phyloP scores from a whole-genome alignment of 2,888 invertebrate genomes.

The Drosophila austrosaltans region DNA sequence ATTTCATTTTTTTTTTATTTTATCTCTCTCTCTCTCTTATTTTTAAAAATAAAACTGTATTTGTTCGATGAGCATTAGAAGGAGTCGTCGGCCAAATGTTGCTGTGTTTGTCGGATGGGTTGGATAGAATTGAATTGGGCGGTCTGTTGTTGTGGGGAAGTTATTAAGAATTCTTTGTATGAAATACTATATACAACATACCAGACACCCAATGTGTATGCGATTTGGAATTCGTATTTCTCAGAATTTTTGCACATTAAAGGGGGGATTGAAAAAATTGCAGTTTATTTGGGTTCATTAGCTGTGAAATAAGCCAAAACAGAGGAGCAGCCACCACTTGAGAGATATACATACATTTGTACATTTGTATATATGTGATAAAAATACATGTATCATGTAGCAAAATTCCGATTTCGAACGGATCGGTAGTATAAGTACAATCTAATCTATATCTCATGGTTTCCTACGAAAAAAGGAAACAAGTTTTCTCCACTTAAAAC shows the following conservation, averaged over 20 bases:
- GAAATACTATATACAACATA: background rate
- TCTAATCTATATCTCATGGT: too few species aligned
- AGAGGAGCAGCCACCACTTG: background rate
- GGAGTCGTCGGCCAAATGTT: background rate
- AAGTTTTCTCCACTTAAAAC: too few species aligned
- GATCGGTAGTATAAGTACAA: background rate
- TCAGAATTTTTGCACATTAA: conserved; percentile 2
- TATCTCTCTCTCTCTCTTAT: background rate
- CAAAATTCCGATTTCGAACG: background rate
- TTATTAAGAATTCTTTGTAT: conserved; percentile 3
- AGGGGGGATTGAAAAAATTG: background rate
- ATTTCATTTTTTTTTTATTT: background rate
- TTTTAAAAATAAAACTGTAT: conserved; percentile 12
- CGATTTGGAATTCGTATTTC: conserved; percentile 2
- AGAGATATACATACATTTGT: too few species aligned
- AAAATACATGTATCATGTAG: too few species aligned
- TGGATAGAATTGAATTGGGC: background rate
- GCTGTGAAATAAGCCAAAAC: too few species aligned
- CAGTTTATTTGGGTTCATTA: conserved; percentile 8
- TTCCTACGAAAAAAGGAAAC: too few species aligned
- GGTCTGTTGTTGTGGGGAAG: background rate
- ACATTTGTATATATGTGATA: too few species aligned
- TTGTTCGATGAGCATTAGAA: conserved; percentile 8
- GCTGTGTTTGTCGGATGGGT: background rate
- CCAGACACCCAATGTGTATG: background rate